These are phyloP conservation scores for Trichogramma dendrolimi DNA, from an alignment of 2,888 invertebrate genomes.

Conservation along the genomic window DNA sequence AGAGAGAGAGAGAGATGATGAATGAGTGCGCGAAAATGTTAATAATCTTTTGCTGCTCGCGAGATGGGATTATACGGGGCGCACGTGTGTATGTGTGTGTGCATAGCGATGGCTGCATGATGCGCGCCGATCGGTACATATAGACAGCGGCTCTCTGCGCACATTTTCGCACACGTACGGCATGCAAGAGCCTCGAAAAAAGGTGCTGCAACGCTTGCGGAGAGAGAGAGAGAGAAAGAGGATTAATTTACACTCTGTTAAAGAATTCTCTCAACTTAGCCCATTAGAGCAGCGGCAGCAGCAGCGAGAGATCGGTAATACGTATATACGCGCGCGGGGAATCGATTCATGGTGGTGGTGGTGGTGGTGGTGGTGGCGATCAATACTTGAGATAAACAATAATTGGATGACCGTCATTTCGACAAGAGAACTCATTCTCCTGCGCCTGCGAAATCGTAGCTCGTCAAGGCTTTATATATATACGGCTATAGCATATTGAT, in stretches of 20 bases:
- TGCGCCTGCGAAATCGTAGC: slow-evolving; percentile 1
- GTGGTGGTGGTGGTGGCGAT: slow-evolving; percentile 7
- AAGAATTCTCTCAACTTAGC: slow-evolving; percentile 20
- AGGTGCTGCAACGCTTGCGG: neutral
- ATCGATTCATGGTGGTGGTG: slow-evolving; percentile 15
- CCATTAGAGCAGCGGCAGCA: slow-evolving; percentile 14
- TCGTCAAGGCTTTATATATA: slow-evolving; percentile 3
- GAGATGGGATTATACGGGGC: neutral
- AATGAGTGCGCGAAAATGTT: slow-evolving; percentile 21
- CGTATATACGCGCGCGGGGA: neutral
- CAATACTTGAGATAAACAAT: slow-evolving; percentile 24
- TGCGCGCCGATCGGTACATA: too few species aligned
- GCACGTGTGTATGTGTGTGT: neutral
- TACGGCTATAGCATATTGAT: too few species aligned
- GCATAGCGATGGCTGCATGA: neutral
- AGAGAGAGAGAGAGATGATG: slow-evolving; percentile 2
- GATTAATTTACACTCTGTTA: slow-evolving; percentile 26
- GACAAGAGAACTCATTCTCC: slow-evolving; percentile 16
- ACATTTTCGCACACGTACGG: too few species aligned
- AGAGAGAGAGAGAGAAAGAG: neutral
- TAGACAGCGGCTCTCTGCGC: too few species aligned
- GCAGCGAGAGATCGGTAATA: neutral
- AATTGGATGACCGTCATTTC: slow-evolving; percentile 27
- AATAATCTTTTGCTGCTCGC: slow-evolving; percentile 2
- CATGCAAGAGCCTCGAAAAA: too few species aligned